phyloP scores from a whole-genome alignment of 2,797 vertebrate genomes.

The Myotis vivesi region DNA sequence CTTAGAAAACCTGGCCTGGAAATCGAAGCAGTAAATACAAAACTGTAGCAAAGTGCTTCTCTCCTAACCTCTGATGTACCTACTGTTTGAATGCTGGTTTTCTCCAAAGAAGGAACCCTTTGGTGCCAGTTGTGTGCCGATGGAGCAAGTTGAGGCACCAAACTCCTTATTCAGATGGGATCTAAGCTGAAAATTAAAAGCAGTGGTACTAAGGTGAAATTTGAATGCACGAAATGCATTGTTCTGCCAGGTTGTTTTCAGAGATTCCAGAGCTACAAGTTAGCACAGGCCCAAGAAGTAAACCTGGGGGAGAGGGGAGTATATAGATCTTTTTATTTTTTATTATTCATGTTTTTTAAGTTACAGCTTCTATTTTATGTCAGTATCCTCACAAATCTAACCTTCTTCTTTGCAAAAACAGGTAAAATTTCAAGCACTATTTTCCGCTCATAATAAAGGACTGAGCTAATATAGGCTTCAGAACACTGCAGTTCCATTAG shows the following conservation, averaged over 20 bases:
- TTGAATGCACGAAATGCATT: neutral
- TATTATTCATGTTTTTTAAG: neutral
- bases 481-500: conserved; percentile 57
- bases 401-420: conserved; percentile 28
- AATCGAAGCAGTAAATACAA: neutral
- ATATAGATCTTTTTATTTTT: neutral
- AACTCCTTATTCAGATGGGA: neutral
- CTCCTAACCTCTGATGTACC: neutral
- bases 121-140: neutral
- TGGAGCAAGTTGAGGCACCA: neutral
- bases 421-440: conserved; percentile 41
- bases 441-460: conserved; percentile 26
- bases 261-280: neutral
- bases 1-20: conserved; percentile 18
- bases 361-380: conserved; percentile 20
- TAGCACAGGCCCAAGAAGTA: neutral
- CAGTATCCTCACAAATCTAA: neutral
- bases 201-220: neutral
- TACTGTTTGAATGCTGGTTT: neutral
- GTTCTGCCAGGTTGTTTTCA: neutral
- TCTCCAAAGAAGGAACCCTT: neutral
- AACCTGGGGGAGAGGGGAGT: neutral
- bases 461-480: neutral
- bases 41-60: neutral
- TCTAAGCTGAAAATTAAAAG: neutral